Conservation (phyloP, 2,113 vertebrate genomes). For the Ellobius talpinus region DNA sequence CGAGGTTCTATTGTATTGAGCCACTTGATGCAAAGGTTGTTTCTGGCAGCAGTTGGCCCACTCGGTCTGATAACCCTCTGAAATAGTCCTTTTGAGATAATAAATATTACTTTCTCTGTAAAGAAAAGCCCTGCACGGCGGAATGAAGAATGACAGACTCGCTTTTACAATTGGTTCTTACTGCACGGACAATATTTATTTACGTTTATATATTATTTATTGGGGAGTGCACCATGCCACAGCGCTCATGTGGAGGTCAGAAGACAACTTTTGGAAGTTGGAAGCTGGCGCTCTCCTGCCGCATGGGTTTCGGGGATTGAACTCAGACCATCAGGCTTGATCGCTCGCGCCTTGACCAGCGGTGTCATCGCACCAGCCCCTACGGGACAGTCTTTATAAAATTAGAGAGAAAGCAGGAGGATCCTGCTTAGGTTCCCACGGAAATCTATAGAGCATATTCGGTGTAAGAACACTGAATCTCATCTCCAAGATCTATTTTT, state of each 20-base stretch:
- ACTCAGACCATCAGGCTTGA: too few relatives aligned
- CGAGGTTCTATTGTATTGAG: not conserved
- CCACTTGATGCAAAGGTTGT: accelerated
- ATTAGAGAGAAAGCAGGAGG: not conserved
- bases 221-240: not conserved
- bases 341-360: not conserved
- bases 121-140: not conserved
- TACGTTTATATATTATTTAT: not conserved
- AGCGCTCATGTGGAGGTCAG: not conserved
- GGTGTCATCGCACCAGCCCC: not conserved
- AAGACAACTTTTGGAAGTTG: not conserved
- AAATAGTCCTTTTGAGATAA: not conserved
- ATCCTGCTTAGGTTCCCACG: not conserved
- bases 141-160: not conserved
- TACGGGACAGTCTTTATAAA: not conserved
- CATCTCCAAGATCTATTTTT: not conserved
- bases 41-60: too few relatives aligned
- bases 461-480: not conserved
- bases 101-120: not conserved
- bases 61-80: not conserved
- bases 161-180: not conserved
- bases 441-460: not conserved
- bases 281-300: not conserved
- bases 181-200: not conserved
- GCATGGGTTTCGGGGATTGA: not conserved